A percentile compares a stretch with the other conserved stretches of the same genome.
These are phyloP conservation scores for Troglohyphantes excavatus DNA, from an alignment of 2,888 invertebrate genomes.

Conservation along the genomic window DNA sequence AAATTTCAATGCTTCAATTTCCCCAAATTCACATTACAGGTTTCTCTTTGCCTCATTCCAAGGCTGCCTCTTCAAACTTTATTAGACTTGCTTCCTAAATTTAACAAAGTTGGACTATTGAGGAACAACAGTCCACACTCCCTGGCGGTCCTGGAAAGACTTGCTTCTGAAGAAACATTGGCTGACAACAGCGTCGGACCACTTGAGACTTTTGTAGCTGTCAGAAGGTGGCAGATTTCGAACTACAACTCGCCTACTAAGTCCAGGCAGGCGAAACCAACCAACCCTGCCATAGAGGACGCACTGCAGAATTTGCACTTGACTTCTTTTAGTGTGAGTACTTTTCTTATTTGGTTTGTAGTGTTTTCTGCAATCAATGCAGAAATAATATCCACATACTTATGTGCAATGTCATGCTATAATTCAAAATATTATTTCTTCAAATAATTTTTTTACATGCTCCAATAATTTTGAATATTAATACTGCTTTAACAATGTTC, in stretches of 20 bases:
- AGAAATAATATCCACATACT: too few species aligned
- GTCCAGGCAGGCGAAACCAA: constrained; percentile 81
- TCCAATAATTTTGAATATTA: too few species aligned
- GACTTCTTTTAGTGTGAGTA: constrained; percentile 83
- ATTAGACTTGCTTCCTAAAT: constrained; percentile 85
- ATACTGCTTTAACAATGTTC: too few species aligned
- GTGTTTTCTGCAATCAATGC: too few species aligned
- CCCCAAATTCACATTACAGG: constrained; percentile 82
- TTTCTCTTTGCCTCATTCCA: constrained; percentile 86
- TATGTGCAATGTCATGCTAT: too few species aligned
- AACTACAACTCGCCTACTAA: constrained; percentile 83
- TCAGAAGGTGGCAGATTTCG: constrained; percentile 86
- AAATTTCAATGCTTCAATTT: too few species aligned
- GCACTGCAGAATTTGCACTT: constrained; percentile 83
- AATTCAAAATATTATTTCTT: too few species aligned
- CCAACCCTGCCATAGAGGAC: constrained; percentile 83
- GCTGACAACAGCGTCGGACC: constrained; percentile 84
- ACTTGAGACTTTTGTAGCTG: constrained; percentile 85
- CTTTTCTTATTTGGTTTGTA: neutral
- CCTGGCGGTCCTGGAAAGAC: constrained; percentile 84
- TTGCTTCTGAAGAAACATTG: constrained; percentile 84
- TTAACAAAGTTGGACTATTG: constrained; percentile 87
- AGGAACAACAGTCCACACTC: constrained; percentile 84
- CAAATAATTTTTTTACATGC: too few species aligned
- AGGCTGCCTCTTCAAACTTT: constrained; percentile 85